These are phyloP conservation scores for Drosophila bifasciata DNA, from an alignment of 1,140 invertebrate species.

Conservation along the genomic window DNA sequence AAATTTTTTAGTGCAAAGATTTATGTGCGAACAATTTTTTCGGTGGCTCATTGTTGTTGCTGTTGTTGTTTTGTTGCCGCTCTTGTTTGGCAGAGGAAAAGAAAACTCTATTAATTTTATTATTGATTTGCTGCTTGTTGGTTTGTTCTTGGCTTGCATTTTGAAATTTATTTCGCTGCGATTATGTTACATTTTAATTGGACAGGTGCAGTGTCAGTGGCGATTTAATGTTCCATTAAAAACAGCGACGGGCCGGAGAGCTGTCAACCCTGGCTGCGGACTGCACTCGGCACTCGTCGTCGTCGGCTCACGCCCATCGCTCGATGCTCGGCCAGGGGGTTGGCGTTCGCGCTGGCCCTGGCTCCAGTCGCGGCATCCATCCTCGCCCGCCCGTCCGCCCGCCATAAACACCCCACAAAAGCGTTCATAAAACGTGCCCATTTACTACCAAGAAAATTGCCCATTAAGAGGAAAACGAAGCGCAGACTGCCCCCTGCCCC, in stretches of 20 bases:
- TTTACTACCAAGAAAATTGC: conserved; percentile 83
- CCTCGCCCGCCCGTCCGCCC: background rate
- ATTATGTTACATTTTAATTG: conserved; percentile 44
- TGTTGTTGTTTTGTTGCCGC: conserved; percentile 19
- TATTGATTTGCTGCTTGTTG: conserved; percentile 26
- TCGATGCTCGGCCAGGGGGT: background rate
- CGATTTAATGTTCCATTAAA: conserved; percentile 68
- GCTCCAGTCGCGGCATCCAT: conserved; percentile 12
- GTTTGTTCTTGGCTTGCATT: conserved; percentile 8
- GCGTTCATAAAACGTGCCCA: conserved; percentile 83
- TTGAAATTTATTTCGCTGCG: conserved; percentile 19
- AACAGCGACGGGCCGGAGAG: background rate
- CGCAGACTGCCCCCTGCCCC: conserved; percentile 30
- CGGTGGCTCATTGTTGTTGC: conserved; percentile 24
- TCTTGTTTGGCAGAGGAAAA: background rate
- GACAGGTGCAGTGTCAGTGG: conserved; percentile 62
- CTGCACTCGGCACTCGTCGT: conserved; percentile 16
- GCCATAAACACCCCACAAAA: conserved; percentile 84
- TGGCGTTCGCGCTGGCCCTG: conserved; percentile 1
- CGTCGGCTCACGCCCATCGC: background rate
- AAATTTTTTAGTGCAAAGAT: conserved; percentile 82
- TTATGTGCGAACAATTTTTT: conserved; percentile 81
- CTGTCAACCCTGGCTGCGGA: background rate
- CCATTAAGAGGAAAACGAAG: conserved; percentile 77
- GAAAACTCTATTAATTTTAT: conserved; percentile 59